These are phyloP conservation scores for Samia ricini DNA, from an alignment of 1,140 invertebrate genomes.

Conservation along the genomic window DNA sequence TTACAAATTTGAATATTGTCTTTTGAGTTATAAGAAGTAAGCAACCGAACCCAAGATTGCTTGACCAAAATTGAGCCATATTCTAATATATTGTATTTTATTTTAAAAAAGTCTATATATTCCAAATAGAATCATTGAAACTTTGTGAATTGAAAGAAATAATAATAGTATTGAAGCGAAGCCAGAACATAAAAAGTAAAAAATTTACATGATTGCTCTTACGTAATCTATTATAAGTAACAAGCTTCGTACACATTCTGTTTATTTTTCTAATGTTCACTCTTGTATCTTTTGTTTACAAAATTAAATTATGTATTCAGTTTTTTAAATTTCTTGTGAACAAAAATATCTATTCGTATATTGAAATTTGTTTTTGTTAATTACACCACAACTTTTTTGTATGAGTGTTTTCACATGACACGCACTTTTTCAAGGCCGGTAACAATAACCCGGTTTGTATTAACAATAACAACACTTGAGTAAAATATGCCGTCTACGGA, in stretches of 20 bases:
- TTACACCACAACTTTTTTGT: neutral
- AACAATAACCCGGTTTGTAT: neutral
- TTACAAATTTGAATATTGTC: too few species aligned
- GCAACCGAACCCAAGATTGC: too few species aligned
- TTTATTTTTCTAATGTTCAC: neutral
- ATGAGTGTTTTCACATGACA: conserved; percentile 11
- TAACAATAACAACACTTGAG: conserved; percentile 19
- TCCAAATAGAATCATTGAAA: too few species aligned
- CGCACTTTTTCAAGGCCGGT: conserved; percentile 23
- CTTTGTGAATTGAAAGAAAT: too few species aligned
- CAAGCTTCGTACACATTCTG: neutral
- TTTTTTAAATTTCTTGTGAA: neutral
- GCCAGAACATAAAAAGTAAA: too few species aligned
- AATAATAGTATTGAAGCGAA: too few species aligned
- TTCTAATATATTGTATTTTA: too few species aligned
- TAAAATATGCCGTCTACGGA: conserved; percentile 25
- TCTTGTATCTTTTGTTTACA: neutral
- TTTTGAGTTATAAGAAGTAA: too few species aligned
- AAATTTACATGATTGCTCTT: neutral
- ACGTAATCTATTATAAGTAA: neutral
- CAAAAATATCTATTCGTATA: neutral
- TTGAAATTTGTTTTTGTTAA: too few species aligned
- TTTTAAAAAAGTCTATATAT: too few species aligned
- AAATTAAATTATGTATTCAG: neutral
- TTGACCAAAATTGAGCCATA: too few species aligned